These are phyloP conservation scores for Microctonus brassicae DNA, from an alignment of 2,888 invertebrate genomes.

Conservation along the genomic window DNA sequence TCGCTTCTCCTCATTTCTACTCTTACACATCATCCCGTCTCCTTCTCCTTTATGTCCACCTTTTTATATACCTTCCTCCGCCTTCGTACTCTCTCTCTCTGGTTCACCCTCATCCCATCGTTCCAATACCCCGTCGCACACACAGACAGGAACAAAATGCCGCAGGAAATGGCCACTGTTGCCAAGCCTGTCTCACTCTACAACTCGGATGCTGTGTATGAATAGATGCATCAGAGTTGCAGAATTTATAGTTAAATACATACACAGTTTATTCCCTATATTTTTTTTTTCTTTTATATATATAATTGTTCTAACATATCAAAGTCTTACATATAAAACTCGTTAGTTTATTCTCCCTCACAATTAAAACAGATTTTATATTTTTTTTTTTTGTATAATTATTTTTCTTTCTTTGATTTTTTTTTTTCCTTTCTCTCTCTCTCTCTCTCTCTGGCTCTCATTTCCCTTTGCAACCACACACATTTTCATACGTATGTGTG, in stretches of 20 bases:
- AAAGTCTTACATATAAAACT: neutral
- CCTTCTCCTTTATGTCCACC: conserved; percentile 17
- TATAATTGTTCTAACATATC: neutral
- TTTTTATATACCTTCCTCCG: conserved; percentile 21
- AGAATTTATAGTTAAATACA: neutral
- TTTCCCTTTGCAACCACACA: neutral
- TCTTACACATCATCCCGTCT: conserved; percentile 24
- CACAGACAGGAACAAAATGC: conserved; percentile 32
- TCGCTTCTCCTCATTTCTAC: conserved; percentile 10
- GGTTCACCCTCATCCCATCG: conserved; percentile 38
- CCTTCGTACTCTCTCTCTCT: conserved; percentile 36
- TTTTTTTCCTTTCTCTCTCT: conserved; percentile 12
- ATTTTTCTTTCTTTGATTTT: conserved; percentile 26
- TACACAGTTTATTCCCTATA: too few species aligned
- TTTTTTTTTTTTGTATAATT: neutral
- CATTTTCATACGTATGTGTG: neutral
- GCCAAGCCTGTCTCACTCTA: conserved; percentile 51
- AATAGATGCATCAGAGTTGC: conserved; percentile 52
- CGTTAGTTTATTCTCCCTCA: conserved; percentile 2
- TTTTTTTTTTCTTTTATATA: neutral
- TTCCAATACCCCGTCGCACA: neutral
- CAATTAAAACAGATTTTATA: neutral
- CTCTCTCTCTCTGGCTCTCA: neutral
- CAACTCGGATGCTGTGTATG: conserved; percentile 44
- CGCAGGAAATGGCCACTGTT: conserved; percentile 59